These are phyloP conservation scores for Megalurothrips usitatus DNA, from an alignment of 2,888 invertebrate species.

Conservation along the genomic window DNA sequence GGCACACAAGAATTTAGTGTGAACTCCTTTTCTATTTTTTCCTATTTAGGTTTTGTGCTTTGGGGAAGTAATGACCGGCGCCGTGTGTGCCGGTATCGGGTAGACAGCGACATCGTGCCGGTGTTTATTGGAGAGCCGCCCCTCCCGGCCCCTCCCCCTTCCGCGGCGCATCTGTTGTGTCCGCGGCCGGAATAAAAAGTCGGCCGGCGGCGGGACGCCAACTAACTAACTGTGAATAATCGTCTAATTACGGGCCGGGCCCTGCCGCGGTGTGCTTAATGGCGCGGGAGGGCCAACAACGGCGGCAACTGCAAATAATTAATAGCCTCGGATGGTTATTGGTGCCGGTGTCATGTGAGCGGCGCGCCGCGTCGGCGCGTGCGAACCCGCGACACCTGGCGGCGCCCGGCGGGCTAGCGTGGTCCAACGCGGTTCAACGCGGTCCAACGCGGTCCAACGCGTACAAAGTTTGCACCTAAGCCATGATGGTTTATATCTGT, in stretches of 20 bases:
- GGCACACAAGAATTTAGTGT: too few species aligned
- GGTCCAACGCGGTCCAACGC: background rate
- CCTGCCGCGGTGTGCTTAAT: background rate
- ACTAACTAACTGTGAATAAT: conserved; percentile 7
- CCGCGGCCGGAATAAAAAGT: background rate
- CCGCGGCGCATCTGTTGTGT: too few species aligned
- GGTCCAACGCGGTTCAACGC: background rate
- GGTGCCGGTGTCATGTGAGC: conserved; percentile 4
- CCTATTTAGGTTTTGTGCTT: too few species aligned
- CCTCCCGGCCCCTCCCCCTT: too few species aligned
- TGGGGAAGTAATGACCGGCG: too few species aligned
- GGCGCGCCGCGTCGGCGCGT: background rate
- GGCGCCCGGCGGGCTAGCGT: background rate
- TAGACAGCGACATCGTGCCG: too few species aligned
- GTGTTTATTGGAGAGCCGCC: too few species aligned
- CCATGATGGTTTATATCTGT: too few species aligned
- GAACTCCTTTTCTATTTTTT: too few species aligned
- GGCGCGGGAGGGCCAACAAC: background rate
- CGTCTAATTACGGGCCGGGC: background rate
- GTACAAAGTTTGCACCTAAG: too few species aligned
- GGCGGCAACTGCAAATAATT: background rate
- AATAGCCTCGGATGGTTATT: conserved; percentile 22
- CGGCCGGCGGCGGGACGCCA: background rate
- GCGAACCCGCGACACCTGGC: background rate
- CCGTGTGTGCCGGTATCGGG: too few species aligned